phyloP scores from a whole-genome alignment of 1,140 invertebrate species.

The Drosophila pectinifera region DNA sequence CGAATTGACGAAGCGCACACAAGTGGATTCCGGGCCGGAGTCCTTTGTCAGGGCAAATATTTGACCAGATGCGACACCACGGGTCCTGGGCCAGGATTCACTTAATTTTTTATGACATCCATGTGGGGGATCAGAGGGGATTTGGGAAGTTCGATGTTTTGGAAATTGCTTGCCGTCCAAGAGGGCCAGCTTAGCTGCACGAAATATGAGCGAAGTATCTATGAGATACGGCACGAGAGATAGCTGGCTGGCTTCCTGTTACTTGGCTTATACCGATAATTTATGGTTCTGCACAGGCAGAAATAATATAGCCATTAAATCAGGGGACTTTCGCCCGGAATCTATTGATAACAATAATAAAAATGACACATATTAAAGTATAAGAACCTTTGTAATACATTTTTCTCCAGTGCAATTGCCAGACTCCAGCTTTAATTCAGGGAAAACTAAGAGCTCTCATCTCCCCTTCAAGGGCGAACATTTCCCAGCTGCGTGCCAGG shows the following conservation, averaged over 20 bases:
- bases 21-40: constrained; percentile 62
- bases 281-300: constrained; percentile 47
- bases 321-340: not conserved
- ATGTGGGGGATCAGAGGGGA: constrained; percentile 79
- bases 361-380: no score
- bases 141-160: constrained; percentile 61
- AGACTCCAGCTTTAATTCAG: constrained; percentile 12
- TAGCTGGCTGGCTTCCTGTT: constrained; percentile 3
- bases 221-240: constrained; percentile 49
- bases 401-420: not conserved
- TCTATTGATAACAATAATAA: no score
- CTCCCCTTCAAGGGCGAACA: constrained; percentile 1
- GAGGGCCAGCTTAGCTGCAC: constrained; percentile 52
- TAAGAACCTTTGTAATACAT: not conserved
- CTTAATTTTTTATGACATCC: constrained; percentile 80
- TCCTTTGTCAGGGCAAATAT: constrained; percentile 71
- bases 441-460: constrained; percentile 3
- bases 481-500: constrained; percentile 22
- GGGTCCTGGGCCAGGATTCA: constrained; percentile 33
- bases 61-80: constrained; percentile 76
- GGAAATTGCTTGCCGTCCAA: constrained; percentile 54
- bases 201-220: constrained; percentile 78
- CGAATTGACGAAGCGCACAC: constrained; percentile 64
- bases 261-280: constrained; percentile 66
- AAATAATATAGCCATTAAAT: constrained; percentile 11